These are phyloP conservation scores for Florisuga fusca DNA, from an alignment of 2,797 vertebrate species.

Conservation along the genomic window DNA sequence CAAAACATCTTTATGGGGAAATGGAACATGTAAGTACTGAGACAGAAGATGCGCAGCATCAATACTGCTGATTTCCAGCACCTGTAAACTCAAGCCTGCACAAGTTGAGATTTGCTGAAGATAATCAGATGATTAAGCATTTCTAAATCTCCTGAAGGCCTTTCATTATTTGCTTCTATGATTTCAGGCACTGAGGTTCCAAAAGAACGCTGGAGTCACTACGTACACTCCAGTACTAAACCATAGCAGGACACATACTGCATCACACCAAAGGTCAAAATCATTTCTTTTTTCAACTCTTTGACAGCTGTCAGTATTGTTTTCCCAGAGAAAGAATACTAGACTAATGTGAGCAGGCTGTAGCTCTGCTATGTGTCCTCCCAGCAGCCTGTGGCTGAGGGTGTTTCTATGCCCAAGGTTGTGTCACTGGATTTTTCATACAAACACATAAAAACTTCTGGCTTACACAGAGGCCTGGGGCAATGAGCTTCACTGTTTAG, in stretches of 20 bases:
- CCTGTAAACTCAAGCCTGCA: background rate
- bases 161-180: background rate
- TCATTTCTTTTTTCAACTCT: background rate
- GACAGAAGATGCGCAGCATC: background rate
- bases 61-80: background rate
- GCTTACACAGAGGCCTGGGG: background rate
- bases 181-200: background rate
- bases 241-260: background rate
- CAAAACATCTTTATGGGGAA: background rate
- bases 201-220: background rate
- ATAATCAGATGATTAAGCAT: background rate
- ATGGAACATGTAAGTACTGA: background rate
- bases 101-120: background rate
- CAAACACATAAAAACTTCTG: background rate
- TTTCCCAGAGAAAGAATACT: background rate
- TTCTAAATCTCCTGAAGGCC: background rate
- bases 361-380: fast-evolving
- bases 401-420: background rate
- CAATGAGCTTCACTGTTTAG: background rate
- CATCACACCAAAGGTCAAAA: background rate
- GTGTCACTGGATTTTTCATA: background rate
- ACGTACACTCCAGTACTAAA: background rate
- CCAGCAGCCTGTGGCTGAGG: background rate
- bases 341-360: background rate
- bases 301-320: background rate